These are phyloP conservation scores for Delphinapterus leucas DNA, from an alignment of 2,113 vertebrate genomes.

Conservation along the genomic window DNA sequence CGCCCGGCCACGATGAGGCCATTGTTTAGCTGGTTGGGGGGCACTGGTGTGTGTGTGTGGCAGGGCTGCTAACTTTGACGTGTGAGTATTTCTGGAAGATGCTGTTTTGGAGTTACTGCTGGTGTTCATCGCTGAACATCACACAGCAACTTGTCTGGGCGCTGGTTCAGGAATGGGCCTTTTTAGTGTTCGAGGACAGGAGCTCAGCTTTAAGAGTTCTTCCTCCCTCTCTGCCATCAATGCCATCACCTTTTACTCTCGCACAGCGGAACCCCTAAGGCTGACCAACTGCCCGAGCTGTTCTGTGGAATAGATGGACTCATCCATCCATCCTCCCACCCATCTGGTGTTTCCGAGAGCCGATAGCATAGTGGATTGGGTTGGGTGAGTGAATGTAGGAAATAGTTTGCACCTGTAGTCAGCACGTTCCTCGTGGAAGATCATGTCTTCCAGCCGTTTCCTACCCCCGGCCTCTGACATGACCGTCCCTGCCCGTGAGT, in stretches of 20 bases:
- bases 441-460: neutral
- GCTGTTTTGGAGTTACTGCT: neutral
- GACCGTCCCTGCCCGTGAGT: accelerated
- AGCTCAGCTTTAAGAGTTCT: neutral
- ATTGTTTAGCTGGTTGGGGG: neutral
- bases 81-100: neutral
- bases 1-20: neutral
- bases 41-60: neutral
- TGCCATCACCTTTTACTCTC: neutral
- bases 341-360: neutral
- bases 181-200: neutral
- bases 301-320: neutral
- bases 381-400: neutral
- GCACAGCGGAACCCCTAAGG: neutral
- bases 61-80: accelerated
- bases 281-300: neutral
- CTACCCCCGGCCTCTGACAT: neutral
- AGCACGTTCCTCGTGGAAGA: neutral
- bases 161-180: neutral
- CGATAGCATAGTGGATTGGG: accelerated
- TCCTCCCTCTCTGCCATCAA: neutral
- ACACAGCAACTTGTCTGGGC: neutral
- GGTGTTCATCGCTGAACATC: neutral
- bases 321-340: neutral
- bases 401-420: neutral